A percentile compares a stretch with the other conserved stretches of the same genome.
phyloP scores from a whole-genome alignment of 2,797 vertebrate genomes.

The Cirrhinus mrigala region DNA sequence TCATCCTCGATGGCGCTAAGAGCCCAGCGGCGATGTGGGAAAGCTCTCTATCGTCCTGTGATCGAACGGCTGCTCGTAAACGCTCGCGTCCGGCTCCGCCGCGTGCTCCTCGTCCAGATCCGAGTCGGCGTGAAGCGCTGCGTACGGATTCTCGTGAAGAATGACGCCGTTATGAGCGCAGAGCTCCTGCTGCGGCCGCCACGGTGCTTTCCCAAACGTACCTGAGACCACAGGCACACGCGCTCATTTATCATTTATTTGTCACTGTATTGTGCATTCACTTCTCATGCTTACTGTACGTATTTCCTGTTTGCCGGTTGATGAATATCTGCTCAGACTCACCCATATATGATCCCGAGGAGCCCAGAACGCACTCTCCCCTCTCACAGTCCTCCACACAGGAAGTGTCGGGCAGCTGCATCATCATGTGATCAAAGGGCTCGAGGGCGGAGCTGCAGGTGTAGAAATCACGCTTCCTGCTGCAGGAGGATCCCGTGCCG shows the following conservation, averaged over 20 bases:
- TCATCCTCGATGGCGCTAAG: slow-evolving; percentile 77
- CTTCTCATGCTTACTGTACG: not conserved
- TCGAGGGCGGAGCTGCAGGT: slow-evolving; percentile 72
- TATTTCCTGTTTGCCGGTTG: not conserved
- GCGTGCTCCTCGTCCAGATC: slow-evolving; percentile 74
- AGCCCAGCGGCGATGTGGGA: slow-evolving; percentile 74
- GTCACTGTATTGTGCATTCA: not conserved
- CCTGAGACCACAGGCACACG: slow-evolving; percentile 75
- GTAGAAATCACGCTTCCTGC: slow-evolving; percentile 80
- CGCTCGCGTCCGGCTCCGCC: slow-evolving; percentile 71
- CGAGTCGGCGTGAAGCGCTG: slow-evolving; percentile 76
- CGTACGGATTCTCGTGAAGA: slow-evolving; percentile 75
- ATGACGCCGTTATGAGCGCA: slow-evolving; percentile 72
- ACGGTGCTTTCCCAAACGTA: slow-evolving; percentile 93
- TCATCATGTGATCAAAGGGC: slow-evolving; percentile 80
- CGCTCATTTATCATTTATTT: not conserved
- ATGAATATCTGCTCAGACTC: slow-evolving; percentile 58
- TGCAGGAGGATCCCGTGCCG: slow-evolving; percentile 76
- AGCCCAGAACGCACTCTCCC: slow-evolving; percentile 71
- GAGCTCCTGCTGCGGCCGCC: slow-evolving; percentile 83
- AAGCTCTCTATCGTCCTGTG: slow-evolving; percentile 77
- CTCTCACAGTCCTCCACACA: slow-evolving; percentile 72
- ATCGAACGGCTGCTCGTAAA: slow-evolving; percentile 80
- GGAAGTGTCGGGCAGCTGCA: slow-evolving; percentile 76
- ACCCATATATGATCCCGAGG: slow-evolving; percentile 88